Percentiles rank a stretch among this genome's conserved stretches.
Evolutionary conservation across 2,113 vertebrate species (phyloP).

Genomic region (Leucoraja erinaceus): DNA sequence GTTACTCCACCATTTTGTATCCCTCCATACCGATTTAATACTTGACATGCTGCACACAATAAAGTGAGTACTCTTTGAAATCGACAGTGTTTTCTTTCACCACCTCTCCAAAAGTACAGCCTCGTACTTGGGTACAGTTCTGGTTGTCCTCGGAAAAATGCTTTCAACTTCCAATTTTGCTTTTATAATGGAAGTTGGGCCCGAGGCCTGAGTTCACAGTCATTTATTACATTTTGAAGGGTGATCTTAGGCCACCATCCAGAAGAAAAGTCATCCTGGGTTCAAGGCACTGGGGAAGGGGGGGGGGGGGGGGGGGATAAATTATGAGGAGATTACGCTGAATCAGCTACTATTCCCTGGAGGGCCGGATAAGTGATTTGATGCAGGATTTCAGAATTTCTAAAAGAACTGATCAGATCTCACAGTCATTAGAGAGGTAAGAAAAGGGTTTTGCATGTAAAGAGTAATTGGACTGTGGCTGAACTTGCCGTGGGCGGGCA

Average conservation of each 20-base stretch:
- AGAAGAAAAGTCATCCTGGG: not conserved
- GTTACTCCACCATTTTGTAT: too few species aligned
- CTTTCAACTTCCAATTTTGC: not conserved
- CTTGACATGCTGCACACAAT: not conserved
- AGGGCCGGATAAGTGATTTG: not conserved
- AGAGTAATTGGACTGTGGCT: too few species aligned
- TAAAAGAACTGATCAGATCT: not conserved
- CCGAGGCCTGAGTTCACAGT: not conserved
- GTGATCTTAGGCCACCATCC: not conserved
- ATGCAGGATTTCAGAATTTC: not conserved
- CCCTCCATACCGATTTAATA: too few species aligned
- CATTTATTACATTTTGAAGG: not conserved
- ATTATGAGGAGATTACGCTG: not conserved
- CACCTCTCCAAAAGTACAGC: not conserved
- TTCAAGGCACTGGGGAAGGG: not conserved
- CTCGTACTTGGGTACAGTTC: not conserved
- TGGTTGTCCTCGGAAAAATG: not conserved
- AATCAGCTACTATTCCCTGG: not conserved
- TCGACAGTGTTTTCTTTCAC: not conserved
- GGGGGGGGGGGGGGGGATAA: not conserved
- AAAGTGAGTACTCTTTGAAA: not conserved
- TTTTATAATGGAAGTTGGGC: not conserved
- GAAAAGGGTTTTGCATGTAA: too few species aligned
- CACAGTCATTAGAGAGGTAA: too few species aligned
- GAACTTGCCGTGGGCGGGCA: too few species aligned